Evolutionary conservation across 2,113 vertebrate genomes (phyloP), one percentile per base, ranked within the genome.

Genomic region (Rana temporaria): DNA sequence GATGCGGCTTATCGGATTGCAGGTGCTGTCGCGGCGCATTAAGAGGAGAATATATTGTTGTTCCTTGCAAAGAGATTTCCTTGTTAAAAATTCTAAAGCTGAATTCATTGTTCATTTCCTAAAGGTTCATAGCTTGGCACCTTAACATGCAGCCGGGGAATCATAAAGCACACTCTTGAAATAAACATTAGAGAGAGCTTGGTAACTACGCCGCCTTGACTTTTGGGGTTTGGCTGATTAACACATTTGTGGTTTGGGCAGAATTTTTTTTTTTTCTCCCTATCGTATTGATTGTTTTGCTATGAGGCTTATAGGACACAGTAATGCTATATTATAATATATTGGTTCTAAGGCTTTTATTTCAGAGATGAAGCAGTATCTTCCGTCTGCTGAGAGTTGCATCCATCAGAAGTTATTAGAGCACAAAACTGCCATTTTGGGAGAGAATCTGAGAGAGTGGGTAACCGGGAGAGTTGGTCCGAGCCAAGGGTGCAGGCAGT

Each of bases 51-150:
- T 73, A 86, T 2, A 32, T 79, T 65, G 65, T 70, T 12, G 67
- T 19, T 70, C 67, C 42, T 17, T 48, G 16, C 71, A 75, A 9
- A 63, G 78, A 55, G 73, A n/a, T 30, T 72, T 17, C 60, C 38
- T 63, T 68, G 17, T 83, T 84, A 70, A 85, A 70, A 89, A 87
- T 75, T 81, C 85, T 64, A 4, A 84, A 57, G 19, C 14, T 48
- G 74, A 84, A 83, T 78, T 82, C 72, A 82, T 68, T 85, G 34
- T 79, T 63, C 66, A 75, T 15, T 81, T 6, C 20, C 38, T 20
- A 15, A n/a, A 73, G 78, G n/a, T 71, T 86, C 65, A 85, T 55
- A 75, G 48, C 56, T 82, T 18, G 76, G 57, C 19, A 67, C 62
- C 75, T 74, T 80, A 65, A 11, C 84, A 79, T 65, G 20, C 32